A percentile compares a stretch with the other conserved stretches of the same genome.
Conservation (phyloP, 2,113 vertebrate species). For the Corvus cornix region DNA sequence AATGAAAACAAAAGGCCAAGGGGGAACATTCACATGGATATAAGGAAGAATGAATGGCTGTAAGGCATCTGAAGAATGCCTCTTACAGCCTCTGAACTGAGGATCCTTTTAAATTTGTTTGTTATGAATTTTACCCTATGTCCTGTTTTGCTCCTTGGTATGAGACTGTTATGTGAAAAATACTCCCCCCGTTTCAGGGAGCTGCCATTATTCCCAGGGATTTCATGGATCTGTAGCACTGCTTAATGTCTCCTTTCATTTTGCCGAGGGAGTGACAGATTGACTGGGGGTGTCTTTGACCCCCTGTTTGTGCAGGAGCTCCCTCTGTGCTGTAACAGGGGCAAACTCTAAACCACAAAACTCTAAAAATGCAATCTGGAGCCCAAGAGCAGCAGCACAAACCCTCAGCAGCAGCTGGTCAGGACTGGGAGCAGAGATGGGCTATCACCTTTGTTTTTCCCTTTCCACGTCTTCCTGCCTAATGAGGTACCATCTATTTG, state of each 20-base stretch:
- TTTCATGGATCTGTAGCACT: neutral
- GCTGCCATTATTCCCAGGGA: neutral
- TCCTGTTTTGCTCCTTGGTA: neutral
- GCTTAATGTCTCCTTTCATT: neutral
- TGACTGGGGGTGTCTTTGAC: neutral
- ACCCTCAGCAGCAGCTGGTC: neutral
- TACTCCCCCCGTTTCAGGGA: neutral
- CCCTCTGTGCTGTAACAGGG: neutral
- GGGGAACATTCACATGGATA: slow-evolving; percentile 47
- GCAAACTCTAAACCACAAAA: neutral
- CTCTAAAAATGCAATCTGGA: neutral
- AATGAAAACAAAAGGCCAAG: slow-evolving; percentile 50
- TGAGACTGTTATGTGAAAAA: neutral
- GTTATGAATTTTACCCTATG: neutral
- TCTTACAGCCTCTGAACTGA: neutral
- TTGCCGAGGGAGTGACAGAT: neutral
- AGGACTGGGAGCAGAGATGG: neutral
- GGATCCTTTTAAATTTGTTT: slow-evolving; percentile 18
- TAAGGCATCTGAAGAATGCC: slow-evolving; percentile 34
- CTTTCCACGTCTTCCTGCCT: neutral
- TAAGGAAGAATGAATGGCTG: slow-evolving; percentile 36
- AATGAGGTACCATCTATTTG: neutral
- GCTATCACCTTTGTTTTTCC: neutral
- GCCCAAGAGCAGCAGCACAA: neutral
- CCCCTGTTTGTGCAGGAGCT: neutral